A percentile compares a stretch with the other conserved stretches of the same genome.
Evolutionary conservation across 1,140 invertebrate genomes (phyloP).

Genomic region (Drosophila sturtevanti): DNA sequence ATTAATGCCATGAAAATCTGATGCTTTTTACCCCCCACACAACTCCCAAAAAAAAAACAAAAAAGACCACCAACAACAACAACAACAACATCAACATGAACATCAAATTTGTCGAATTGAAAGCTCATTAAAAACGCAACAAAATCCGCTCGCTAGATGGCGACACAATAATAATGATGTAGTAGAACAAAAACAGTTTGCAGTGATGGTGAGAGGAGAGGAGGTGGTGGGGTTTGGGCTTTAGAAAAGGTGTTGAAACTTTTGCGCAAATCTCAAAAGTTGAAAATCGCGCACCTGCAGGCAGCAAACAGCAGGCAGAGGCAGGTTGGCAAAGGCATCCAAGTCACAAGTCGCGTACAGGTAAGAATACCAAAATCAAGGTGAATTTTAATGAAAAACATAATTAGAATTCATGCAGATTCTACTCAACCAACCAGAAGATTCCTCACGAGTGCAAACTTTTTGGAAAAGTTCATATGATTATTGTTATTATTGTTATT

Average conservation of each 20-base stretch:
- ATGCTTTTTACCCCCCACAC: not conserved
- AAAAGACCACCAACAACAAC: slow-evolving; percentile 1
- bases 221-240: not conserved
- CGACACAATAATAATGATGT: slow-evolving; percentile 34
- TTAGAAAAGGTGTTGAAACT: slow-evolving; percentile 8
- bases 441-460: slow-evolving; percentile 63
- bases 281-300: slow-evolving; percentile 53
- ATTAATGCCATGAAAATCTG: slow-evolving; percentile 50
- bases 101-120: slow-evolving; percentile 42
- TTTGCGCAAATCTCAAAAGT: slow-evolving; percentile 51
- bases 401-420: slow-evolving; percentile 80
- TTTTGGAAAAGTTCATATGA: slow-evolving; percentile 65
- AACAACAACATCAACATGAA: slow-evolving; percentile 7
- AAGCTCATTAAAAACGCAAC: slow-evolving; percentile 72
- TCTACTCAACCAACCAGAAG: slow-evolving; percentile 47
- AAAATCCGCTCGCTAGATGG: slow-evolving; percentile 31
- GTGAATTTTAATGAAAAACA: slow-evolving; percentile 80
- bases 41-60: too few relatives aligned
- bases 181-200: too few relatives aligned
- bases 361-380: slow-evolving; percentile 46
- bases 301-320: too few relatives aligned
- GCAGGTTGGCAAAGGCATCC: too few relatives aligned
- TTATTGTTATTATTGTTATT: slow-evolving; percentile 53
- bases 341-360: not conserved
- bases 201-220: not conserved